These are phyloP conservation scores for Deilephila elpenor DNA, from an alignment of 2,888 invertebrate genomes.

Conservation along the genomic window DNA sequence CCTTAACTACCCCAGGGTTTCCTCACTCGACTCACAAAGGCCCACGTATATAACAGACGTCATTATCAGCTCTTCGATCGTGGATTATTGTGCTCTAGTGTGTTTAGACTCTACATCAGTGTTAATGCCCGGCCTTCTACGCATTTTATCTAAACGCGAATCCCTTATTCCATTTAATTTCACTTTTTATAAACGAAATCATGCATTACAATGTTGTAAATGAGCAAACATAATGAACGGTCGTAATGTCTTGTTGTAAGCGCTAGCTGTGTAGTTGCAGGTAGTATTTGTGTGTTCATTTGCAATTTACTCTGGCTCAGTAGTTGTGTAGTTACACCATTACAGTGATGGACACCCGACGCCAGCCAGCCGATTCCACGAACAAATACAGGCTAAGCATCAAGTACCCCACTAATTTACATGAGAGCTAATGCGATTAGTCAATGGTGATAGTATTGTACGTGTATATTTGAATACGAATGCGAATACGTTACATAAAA, in stretches of 20 bases:
- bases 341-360: slow-evolving; percentile 42
- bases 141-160: neutral
- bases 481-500: neutral
- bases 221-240: neutral
- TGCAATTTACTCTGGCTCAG: slow-evolving; percentile 43
- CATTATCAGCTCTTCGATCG: slow-evolving; percentile 64
- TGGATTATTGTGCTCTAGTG: slow-evolving; percentile 60
- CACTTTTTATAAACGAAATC: neutral
- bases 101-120: slow-evolving; percentile 43
- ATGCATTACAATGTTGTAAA: neutral
- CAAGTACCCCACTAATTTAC: slow-evolving; percentile 57
- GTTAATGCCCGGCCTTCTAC: slow-evolving; percentile 8
- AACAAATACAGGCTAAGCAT: slow-evolving; percentile 42
- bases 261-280: slow-evolving; percentile 32
- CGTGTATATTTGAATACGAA: slow-evolving; percentile 2
- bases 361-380: slow-evolving; percentile 44
- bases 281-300: slow-evolving; percentile 43
- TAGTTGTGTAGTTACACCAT: slow-evolving; percentile 40
- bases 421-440: slow-evolving; percentile 26
- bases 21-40: slow-evolving; percentile 57
- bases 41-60: slow-evolving; percentile 60
- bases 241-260: slow-evolving; percentile 13
- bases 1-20: slow-evolving; percentile 42
- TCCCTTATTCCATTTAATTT: neutral
- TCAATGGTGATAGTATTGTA: slow-evolving; percentile 9